These are phyloP conservation scores for Pseudochromis fuscus DNA, from an alignment of 2,797 vertebrate species.

Conservation along the genomic window DNA sequence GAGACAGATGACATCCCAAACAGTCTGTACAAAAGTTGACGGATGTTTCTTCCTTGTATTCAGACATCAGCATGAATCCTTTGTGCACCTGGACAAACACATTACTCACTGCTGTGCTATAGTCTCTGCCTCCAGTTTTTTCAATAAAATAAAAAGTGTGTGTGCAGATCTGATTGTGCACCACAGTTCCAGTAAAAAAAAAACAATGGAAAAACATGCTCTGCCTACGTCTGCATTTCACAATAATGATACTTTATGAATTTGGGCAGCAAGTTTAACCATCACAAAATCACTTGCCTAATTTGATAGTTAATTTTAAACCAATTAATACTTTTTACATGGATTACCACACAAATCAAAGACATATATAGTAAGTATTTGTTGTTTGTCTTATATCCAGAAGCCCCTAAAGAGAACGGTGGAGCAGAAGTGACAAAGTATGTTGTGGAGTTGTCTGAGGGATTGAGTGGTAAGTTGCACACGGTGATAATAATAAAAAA, in stretches of 20 bases:
- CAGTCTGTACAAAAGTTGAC: slow-evolving; percentile 38
- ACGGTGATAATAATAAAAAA: neutral
- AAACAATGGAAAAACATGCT: neutral
- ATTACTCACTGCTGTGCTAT: slow-evolving; percentile 34
- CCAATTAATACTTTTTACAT: too few relatives aligned
- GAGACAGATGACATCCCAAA: slow-evolving; percentile 36
- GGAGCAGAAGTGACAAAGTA: slow-evolving; percentile 92
- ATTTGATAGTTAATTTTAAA: neutral
- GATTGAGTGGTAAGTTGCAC: slow-evolving; percentile 86
- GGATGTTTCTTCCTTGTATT: slow-evolving; percentile 36
- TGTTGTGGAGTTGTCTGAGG: slow-evolving; percentile 92
- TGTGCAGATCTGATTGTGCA: slow-evolving; percentile 3
- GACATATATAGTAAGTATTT: neutral
- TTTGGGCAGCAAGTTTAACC: neutral
- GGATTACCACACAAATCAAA: neutral
- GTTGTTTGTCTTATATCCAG: slow-evolving; percentile 73
- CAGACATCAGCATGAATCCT: slow-evolving; percentile 44
- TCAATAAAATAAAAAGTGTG: slow-evolving; percentile 2
- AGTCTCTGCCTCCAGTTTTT: slow-evolving; percentile 24
- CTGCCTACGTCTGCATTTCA: neutral
- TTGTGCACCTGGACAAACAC: slow-evolving; percentile 31
- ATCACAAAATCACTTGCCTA: neutral
- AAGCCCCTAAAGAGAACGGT: slow-evolving; percentile 93
- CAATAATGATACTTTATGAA: neutral
- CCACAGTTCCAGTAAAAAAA: too few relatives aligned